These are phyloP conservation scores for Neoaliturus tenellus DNA, from an alignment of 2,888 invertebrate species.

Conservation along the genomic window DNA sequence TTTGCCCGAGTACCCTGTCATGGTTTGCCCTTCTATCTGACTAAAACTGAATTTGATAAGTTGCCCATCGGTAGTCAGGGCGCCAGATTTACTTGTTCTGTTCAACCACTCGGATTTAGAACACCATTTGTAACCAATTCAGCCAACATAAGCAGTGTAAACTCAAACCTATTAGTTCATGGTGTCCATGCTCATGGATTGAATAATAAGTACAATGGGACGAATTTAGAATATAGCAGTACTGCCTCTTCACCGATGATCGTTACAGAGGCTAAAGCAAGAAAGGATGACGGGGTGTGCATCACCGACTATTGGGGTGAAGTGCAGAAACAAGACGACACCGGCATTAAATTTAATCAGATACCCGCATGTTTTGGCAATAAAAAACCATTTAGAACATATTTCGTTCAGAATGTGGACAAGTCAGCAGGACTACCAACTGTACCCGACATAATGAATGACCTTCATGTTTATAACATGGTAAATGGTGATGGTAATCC, in stretches of 20 bases:
- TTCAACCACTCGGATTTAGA: not conserved
- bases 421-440: not conserved
- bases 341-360: not conserved
- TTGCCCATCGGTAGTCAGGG: not conserved
- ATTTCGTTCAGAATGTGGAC: not conserved
- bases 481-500: constrained; percentile 18
- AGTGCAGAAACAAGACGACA: not conserved
- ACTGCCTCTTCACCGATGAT: not conserved
- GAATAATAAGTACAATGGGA: not conserved
- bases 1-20: constrained; percentile 2
- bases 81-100: not conserved
- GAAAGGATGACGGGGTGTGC: not conserved
- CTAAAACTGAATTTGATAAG: not conserved
- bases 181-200: not conserved
- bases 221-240: not conserved
- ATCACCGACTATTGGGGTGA: not conserved
- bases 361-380: constrained; percentile 30
- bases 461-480: not conserved
- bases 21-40: not conserved
- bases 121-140: not conserved
- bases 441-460: constrained; percentile 16
- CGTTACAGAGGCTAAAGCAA: not conserved
- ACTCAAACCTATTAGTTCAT: not conserved
- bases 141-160: not conserved
- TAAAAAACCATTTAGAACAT: constrained; percentile 19